These are phyloP conservation scores for Turnix velox DNA, from an alignment of 2,113 vertebrate species.

Conservation along the genomic window DNA sequence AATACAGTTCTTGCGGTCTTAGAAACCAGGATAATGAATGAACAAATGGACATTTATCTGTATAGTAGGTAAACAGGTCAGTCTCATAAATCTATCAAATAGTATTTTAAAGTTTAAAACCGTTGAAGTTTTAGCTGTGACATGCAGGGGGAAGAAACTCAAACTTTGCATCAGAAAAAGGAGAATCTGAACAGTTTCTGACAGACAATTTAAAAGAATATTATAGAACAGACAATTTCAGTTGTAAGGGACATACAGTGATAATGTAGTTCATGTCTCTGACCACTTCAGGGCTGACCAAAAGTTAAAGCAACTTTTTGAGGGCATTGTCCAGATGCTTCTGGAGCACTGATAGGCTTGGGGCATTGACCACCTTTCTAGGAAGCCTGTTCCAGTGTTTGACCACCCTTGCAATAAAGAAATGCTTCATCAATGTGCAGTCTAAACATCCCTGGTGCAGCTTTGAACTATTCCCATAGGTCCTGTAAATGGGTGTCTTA, in stretches of 20 bases:
- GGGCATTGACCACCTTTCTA: fast-evolving
- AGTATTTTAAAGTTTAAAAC: neutral
- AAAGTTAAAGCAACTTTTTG: fast-evolving
- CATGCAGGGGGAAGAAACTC: neutral
- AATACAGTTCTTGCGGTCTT: neutral
- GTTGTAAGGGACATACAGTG: neutral
- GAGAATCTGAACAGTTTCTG: neutral
- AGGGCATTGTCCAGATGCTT: neutral
- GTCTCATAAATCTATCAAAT: neutral
- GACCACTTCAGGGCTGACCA: neutral
- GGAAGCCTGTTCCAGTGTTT: neutral
- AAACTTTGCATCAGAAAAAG: neutral
- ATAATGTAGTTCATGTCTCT: neutral
- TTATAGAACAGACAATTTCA: neutral
- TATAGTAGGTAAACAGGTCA: neutral
- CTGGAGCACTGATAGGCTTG: neutral
- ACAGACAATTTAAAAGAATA: neutral
- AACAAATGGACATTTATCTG: neutral
- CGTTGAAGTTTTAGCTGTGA: neutral
- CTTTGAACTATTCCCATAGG: neutral
- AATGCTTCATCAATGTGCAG: neutral
- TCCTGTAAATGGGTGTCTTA: neutral
- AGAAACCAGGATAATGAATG: neutral
- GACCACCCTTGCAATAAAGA: neutral
- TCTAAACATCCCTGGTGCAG: too few species aligned